These are phyloP conservation scores for Girardia tigrina DNA, from an alignment of 2,888 invertebrate species.

Conservation along the genomic window DNA sequence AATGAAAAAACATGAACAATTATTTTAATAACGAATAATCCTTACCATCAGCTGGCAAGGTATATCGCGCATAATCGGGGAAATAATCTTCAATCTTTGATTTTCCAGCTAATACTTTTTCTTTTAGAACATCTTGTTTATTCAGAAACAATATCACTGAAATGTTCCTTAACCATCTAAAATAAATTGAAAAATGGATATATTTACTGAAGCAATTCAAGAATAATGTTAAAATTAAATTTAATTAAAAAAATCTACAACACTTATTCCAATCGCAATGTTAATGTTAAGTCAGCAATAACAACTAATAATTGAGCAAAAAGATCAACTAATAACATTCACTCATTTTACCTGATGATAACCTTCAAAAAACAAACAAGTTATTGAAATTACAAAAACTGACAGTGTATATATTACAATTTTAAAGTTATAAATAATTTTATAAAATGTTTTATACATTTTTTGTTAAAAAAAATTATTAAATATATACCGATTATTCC, in stretches of 20 bases:
- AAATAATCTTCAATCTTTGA: constrained; percentile 97
- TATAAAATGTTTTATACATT: too few relatives aligned
- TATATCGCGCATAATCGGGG: constrained; percentile 82
- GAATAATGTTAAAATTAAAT: neutral
- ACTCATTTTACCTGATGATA: neutral
- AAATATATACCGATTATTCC: constrained; percentile 79
- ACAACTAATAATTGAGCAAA: neutral
- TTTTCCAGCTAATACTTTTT: constrained; percentile 93
- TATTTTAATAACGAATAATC: neutral
- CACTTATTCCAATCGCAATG: neutral
- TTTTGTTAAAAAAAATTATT: neutral
- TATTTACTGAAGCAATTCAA: neutral
- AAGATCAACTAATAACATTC: neutral
- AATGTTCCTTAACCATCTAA: constrained; percentile 96
- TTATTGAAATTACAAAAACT: too few relatives aligned
- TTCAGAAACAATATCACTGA: constrained; percentile 98
- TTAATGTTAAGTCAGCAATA: neutral
- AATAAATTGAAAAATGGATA: neutral
- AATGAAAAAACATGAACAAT: too few relatives aligned
- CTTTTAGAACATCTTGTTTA: constrained; percentile 96
- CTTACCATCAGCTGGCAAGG: constrained; percentile 59
- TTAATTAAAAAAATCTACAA: neutral
- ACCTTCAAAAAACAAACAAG: neutral
- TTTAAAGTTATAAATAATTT: too few relatives aligned
- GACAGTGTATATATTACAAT: too few relatives aligned